Conservation (phyloP, 2,113 vertebrate species). For the Chamaetylas fuelleborni region DNA sequence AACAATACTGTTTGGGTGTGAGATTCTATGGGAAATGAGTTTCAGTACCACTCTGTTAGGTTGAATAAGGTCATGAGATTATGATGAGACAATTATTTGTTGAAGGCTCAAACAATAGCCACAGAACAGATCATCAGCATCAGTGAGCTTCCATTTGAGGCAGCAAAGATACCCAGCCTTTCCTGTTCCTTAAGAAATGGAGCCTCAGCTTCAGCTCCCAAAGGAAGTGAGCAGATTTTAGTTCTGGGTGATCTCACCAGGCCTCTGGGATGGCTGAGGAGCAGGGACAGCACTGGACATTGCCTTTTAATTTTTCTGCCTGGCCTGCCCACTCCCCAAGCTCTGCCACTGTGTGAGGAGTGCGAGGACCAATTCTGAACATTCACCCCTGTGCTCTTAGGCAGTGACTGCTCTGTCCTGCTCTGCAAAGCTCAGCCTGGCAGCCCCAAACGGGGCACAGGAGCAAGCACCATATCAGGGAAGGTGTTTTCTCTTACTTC, state of each 20-base stretch:
- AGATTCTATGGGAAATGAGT: constrained; percentile 31
- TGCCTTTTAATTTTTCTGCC: neutral
- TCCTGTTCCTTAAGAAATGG: neutral
- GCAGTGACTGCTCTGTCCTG: neutral
- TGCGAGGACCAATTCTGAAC: neutral
- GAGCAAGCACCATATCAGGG: neutral
- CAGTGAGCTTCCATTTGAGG: neutral
- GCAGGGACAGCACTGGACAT: neutral
- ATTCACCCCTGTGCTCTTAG: neutral
- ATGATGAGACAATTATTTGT: constrained; percentile 30
- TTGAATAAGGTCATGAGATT: constrained; percentile 28
- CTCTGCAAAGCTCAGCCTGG: neutral
- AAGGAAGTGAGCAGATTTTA: neutral
- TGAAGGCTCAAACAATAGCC: constrained; percentile 6
- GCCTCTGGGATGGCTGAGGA: neutral
- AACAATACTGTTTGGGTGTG: constrained; percentile 32
- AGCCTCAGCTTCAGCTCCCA: neutral
- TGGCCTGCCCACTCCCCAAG: accelerated
- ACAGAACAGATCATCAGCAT: neutral
- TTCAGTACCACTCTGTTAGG: neutral
- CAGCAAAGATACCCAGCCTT: neutral
- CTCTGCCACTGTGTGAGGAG: neutral
- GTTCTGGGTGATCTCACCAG: neutral
- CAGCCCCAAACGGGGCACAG: neutral
- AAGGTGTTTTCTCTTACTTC: neutral